phyloP scores from a whole-genome alignment of 2,113 vertebrate genomes.

The Ceratotherium simum region DNA sequence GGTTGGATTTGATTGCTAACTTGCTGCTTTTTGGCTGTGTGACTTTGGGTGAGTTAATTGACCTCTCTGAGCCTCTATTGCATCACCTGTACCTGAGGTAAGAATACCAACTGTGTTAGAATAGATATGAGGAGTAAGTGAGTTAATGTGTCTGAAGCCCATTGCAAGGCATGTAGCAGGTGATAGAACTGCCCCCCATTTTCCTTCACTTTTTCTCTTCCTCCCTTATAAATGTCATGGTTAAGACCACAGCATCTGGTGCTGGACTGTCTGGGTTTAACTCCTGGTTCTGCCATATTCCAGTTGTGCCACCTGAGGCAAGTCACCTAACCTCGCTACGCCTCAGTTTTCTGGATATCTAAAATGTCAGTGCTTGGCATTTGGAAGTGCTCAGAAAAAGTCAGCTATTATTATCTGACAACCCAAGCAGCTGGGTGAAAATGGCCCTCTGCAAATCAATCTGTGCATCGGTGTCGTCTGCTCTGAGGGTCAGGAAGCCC shows the following conservation, averaged over 20 bases:
- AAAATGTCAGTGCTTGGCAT: constrained; percentile 60
- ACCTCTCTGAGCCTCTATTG: neutral
- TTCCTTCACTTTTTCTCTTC: neutral
- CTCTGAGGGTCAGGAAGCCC: neutral
- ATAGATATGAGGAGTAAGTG: neutral
- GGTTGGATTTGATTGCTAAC: neutral
- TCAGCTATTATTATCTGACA: neutral
- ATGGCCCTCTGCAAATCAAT: neutral
- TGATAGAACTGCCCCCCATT: neutral
- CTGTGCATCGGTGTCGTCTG: neutral
- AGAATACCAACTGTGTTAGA: neutral
- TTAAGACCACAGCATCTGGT: neutral
- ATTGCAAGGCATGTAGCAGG: no score
- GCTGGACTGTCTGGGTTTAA: neutral
- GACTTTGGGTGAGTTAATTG: neutral
- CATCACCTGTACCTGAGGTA: neutral
- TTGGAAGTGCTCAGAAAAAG: neutral
- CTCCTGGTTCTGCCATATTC: neutral
- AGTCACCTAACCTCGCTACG: neutral
- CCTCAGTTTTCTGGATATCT: neutral
- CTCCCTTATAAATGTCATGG: neutral
- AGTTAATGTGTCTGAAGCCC: neutral
- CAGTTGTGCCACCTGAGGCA: neutral
- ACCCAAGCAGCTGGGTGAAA: neutral
- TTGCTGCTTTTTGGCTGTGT: neutral